Percentiles rank a stretch among this genome's conserved stretches.
phyloP scores from a whole-genome alignment of 2,797 vertebrate species.

The Poecile montanus region DNA sequence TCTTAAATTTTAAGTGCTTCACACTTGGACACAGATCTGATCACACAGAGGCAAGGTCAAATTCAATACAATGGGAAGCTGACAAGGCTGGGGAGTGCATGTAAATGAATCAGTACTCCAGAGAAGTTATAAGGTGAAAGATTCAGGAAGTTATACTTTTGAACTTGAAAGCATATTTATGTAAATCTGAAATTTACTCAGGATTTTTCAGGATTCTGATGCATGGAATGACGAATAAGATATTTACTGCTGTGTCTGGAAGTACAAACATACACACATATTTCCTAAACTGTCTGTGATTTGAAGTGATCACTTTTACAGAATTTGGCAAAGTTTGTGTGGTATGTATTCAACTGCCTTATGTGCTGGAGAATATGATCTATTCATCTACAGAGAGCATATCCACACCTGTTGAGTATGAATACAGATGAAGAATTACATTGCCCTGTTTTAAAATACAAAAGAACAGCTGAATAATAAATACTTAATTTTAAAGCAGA shows the following conservation, averaged over 20 bases:
- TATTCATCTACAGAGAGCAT: neutral
- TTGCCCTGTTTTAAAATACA: neutral
- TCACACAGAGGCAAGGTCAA: neutral
- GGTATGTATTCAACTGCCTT: neutral
- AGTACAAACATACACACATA: neutral
- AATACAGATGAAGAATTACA: neutral
- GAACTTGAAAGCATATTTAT: neutral
- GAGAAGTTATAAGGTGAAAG: neutral
- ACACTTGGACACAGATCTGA: neutral
- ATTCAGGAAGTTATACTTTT: neutral
- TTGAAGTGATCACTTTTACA: neutral
- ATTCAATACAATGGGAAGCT: neutral
- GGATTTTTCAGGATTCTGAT: neutral
- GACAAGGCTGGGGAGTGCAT: neutral
- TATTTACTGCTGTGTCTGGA: neutral
- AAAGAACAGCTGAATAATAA: neutral
- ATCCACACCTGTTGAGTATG: neutral
- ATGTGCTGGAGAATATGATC: neutral
- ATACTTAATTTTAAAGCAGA: conserved; percentile 32
- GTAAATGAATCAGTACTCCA: neutral
- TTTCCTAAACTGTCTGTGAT: neutral
- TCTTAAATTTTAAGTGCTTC: neutral
- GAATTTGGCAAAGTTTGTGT: neutral
- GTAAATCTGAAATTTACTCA: neutral
- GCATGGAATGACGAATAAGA: neutral